Evolutionary conservation across 2,888 invertebrate species (phyloP), one percentile per base, ranked within the genome.

Genomic region (Drosophila nr. fundita): DNA sequence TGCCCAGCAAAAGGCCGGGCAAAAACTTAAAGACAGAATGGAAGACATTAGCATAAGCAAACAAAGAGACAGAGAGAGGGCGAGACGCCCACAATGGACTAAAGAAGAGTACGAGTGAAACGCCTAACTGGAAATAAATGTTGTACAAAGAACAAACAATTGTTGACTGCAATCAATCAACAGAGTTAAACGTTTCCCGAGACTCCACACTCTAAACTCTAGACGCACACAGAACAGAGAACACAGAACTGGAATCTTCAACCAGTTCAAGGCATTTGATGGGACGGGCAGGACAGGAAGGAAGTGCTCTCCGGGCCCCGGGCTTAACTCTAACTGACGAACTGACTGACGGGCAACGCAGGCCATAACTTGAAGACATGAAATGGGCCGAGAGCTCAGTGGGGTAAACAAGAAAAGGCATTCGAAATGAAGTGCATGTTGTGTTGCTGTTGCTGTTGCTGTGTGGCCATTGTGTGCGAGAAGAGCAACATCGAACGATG

Each of bases 141-240:
- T 83, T 86, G 88, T 76, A 89, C 82, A 83, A 83, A 73, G 86
- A 83, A 90, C 90, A 86, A 87, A 87, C 90, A 90, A 87, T 90
- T 88, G 90, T 82, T 88, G 90, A 90, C 87, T 84, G 90, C 87
- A 90, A 87, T 90, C 87, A 90, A 87, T 90, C 87, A 90, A 82
- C 76, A 80, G 83, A 87, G 78, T 90, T 90, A 87, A 87, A 87
- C 85, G 90, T 66, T 87, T 90, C 87, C 87, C 84, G 82, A 78
- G 77, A 62, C 63, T 42, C 65, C 2, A 15, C 45, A n/a, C n/a
- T n/a, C n/a, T n/a, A n/a, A 4, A 40, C 40, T n/a, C 10, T 10
- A 40, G 40, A 59, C 54, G 54, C 54, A 55, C 38, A 45, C 42
- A 11, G 8, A 21, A 30, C 13, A 11, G 24, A 58, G 48, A 15